Evolutionary conservation across 2,113 vertebrate genomes (phyloP).

Genomic region (Pogona vitticeps): DNA sequence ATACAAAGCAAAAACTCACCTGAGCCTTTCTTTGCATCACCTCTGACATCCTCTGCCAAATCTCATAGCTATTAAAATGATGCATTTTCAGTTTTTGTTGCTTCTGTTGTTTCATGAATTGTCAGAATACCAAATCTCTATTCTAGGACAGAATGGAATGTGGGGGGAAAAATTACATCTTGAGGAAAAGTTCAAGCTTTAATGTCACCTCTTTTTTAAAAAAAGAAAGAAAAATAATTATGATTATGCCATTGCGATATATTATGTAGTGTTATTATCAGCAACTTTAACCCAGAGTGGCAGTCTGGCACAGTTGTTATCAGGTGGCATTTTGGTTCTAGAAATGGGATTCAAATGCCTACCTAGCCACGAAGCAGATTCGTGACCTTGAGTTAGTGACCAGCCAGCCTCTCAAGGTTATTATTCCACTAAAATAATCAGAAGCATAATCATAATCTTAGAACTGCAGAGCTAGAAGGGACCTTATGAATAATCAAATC

Average conservation of each 20-base stretch:
- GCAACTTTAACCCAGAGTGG: neutral
- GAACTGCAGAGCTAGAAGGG: too few species aligned
- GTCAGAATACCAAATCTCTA: neutral
- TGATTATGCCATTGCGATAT: neutral
- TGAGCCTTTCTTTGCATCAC: constrained; percentile 2
- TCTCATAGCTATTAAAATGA: constrained; percentile 14
- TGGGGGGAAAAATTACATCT: constrained; percentile 7
- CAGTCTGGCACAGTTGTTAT: neutral
- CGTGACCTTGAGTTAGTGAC: neutral
- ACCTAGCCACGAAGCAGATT: neutral
- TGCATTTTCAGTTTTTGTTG: neutral
- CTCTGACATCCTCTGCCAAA: constrained; percentile 24
- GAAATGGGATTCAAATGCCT: neutral
- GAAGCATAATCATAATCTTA: neutral
- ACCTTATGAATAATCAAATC: too few species aligned
- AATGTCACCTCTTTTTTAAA: constrained; percentile 6
- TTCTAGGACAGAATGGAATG: neutral
- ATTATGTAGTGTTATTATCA: neutral
- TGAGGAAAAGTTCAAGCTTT: constrained; percentile 2
- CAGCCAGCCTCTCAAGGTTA: neutral
- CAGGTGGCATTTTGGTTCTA: neutral
- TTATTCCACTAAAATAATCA: neutral
- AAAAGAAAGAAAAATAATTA: neutral
- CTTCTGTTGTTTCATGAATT: accelerated
- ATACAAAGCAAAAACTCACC: neutral